phyloP scores from a whole-genome alignment of 2,888 invertebrate genomes.

The Mycalesis mineus region DNA sequence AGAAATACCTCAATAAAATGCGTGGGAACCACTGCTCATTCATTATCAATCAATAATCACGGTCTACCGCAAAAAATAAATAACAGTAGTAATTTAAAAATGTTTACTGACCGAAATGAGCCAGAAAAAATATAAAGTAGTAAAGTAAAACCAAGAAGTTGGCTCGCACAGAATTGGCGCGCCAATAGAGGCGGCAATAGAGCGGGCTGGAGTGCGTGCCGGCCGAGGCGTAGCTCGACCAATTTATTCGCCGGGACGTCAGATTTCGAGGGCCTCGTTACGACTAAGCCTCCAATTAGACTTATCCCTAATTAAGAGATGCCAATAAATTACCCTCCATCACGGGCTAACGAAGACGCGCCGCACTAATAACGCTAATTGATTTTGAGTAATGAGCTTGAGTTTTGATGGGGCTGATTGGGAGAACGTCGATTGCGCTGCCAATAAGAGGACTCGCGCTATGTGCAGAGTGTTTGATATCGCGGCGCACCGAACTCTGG shows the following conservation, averaged over 20 bases:
- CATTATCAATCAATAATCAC: too few relatives aligned
- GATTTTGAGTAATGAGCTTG: slow-evolving; percentile 78
- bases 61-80: too few relatives aligned
- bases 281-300: slow-evolving; percentile 80
- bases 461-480: slow-evolving; percentile 17
- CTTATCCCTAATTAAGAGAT: slow-evolving; percentile 81
- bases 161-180: slow-evolving; percentile 34
- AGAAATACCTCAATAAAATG: too few relatives aligned
- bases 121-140: neutral
- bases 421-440: slow-evolving; percentile 49
- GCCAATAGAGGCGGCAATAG: slow-evolving; percentile 64
- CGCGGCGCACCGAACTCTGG: slow-evolving; percentile 21
- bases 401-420: slow-evolving; percentile 76
- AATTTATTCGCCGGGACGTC: slow-evolving; percentile 77
- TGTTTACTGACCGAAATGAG: too few relatives aligned
- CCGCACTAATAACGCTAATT: slow-evolving; percentile 78
- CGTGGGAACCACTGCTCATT: too few relatives aligned
- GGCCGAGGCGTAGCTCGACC: slow-evolving; percentile 54
- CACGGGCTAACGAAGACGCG: slow-evolving; percentile 78
- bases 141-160: neutral
- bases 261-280: slow-evolving; percentile 79
- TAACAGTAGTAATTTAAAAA: too few relatives aligned
- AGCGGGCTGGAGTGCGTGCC: slow-evolving; percentile 57
- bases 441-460: slow-evolving; percentile 24
- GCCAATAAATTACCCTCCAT: slow-evolving; percentile 80